Evolutionary conservation across 2,888 invertebrate species (phyloP).

Genomic region (Mythimna loreyi): DNA sequence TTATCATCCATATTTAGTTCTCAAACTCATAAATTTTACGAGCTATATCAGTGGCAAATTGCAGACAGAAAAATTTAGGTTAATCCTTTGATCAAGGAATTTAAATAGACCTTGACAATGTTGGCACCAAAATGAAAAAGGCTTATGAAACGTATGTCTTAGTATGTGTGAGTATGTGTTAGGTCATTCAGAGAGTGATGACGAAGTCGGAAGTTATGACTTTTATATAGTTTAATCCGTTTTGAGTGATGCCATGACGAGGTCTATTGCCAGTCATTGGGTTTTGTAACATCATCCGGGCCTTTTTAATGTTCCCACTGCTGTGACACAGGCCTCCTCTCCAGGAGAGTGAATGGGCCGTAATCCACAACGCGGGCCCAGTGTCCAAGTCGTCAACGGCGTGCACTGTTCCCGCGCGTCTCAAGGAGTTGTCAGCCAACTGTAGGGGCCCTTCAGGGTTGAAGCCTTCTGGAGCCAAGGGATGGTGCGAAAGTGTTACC

Average conservation of each 20-base stretch:
- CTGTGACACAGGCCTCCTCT: too few species aligned
- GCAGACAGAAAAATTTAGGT: constrained; percentile 47
- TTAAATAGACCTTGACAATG: constrained; percentile 58
- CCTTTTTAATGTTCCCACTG: too few species aligned
- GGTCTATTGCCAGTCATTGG: background rate
- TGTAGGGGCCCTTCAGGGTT: too few species aligned
- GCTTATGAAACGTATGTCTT: constrained; percentile 22
- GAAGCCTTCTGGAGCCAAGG: too few species aligned
- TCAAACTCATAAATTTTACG: constrained; percentile 59
- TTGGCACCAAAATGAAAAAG: constrained; percentile 39
- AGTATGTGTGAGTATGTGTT: background rate
- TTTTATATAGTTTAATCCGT: background rate
- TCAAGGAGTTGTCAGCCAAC: too few species aligned
- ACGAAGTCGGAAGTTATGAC: background rate
- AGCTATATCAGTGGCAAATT: constrained; percentile 37
- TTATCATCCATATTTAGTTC: constrained; percentile 61
- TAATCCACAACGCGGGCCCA: too few species aligned
- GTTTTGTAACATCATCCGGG: too few species aligned
- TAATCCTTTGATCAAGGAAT: constrained; percentile 63
- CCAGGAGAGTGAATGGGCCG: too few species aligned
- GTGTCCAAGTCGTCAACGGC: too few species aligned
- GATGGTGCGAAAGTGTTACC: too few species aligned
- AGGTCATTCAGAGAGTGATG: background rate
- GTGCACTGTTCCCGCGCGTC: too few species aligned
- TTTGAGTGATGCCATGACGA: background rate